phyloP scores from a whole-genome alignment of 1,140 invertebrate genomes.

The Vanessa tameamea region DNA sequence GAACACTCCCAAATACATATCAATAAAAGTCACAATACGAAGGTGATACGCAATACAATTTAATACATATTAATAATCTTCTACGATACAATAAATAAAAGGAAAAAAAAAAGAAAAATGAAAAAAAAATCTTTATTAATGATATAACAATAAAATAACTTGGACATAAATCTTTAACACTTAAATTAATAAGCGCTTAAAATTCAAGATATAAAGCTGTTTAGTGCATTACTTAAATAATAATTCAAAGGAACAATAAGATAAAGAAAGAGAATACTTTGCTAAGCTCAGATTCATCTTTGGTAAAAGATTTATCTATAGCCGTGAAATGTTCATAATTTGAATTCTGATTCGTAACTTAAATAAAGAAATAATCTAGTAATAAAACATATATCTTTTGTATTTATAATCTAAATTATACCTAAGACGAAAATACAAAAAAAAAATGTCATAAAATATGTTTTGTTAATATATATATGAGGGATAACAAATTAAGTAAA shows the following conservation, averaged over 20 bases:
- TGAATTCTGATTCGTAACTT: too few relatives aligned
- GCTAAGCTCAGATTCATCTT: not conserved
- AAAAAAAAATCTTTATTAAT: constrained; percentile 24
- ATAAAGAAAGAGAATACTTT: not conserved
- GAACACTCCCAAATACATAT: too few relatives aligned
- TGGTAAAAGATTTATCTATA: not conserved
- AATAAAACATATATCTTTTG: too few relatives aligned
- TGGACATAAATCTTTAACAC: constrained; percentile 6
- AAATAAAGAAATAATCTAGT: too few relatives aligned
- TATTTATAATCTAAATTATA: too few relatives aligned
- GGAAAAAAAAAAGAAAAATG: constrained; percentile 19
- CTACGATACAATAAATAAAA: not conserved
- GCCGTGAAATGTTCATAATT: not conserved
- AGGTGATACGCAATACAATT: too few relatives aligned
- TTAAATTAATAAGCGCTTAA: constrained; percentile 14
- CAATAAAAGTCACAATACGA: too few relatives aligned
- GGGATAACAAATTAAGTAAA: too few relatives aligned
- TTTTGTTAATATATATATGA: too few relatives aligned
- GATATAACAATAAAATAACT: constrained; percentile 12
- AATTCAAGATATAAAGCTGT: constrained; percentile 6
- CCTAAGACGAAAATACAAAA: too few relatives aligned
- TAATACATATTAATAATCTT: too few relatives aligned
- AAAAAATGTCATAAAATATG: too few relatives aligned
- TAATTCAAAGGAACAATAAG: not conserved
- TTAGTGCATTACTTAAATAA: not conserved